Evolutionary conservation across 2,888 invertebrate genomes (phyloP).

Genomic region (Drosophila lutescens): DNA sequence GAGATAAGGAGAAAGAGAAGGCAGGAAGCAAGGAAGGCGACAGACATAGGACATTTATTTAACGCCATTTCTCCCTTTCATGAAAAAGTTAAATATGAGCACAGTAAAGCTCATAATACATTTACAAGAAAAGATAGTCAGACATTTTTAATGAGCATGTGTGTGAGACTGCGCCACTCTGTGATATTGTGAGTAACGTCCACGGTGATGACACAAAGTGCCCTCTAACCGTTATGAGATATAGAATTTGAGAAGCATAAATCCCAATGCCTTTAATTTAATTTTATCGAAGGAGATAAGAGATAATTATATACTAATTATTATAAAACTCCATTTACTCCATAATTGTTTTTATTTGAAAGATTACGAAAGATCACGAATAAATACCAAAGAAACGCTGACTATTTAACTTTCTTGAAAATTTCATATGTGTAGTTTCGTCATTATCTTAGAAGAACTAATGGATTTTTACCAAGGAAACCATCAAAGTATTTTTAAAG

Average conservation of each 20-base stretch:
- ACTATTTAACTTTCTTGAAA: too few relatives aligned
- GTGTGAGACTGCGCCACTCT: slow-evolving; percentile 35
- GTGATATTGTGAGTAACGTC: slow-evolving; percentile 18
- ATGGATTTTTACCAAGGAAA: too few relatives aligned
- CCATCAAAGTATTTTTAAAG: too few relatives aligned
- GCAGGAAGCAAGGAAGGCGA: not conserved
- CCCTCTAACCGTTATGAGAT: not conserved
- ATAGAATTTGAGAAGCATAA: not conserved
- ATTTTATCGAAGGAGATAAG: too few relatives aligned
- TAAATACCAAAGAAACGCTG: too few relatives aligned
- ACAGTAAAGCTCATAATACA: slow-evolving; percentile 65
- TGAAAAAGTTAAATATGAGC: slow-evolving; percentile 71
- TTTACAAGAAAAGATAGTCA: slow-evolving; percentile 60
- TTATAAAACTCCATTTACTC: too few relatives aligned
- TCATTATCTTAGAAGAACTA: too few relatives aligned
- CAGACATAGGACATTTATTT: slow-evolving; percentile 60
- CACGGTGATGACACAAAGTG: slow-evolving; percentile 18
- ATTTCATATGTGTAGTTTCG: too few relatives aligned
- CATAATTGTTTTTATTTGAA: too few relatives aligned
- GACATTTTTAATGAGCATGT: slow-evolving; percentile 76
- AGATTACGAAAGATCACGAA: too few relatives aligned
- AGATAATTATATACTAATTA: too few relatives aligned
- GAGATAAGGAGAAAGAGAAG: not conserved
- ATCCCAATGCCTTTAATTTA: not conserved
- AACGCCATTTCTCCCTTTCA: slow-evolving; percentile 70